A percentile compares a stretch with the other conserved stretches of the same genome.
These are phyloP conservation scores for Pristionchus entomophagus DNA, from an alignment of 2,888 invertebrate species.

Conservation along the genomic window DNA sequence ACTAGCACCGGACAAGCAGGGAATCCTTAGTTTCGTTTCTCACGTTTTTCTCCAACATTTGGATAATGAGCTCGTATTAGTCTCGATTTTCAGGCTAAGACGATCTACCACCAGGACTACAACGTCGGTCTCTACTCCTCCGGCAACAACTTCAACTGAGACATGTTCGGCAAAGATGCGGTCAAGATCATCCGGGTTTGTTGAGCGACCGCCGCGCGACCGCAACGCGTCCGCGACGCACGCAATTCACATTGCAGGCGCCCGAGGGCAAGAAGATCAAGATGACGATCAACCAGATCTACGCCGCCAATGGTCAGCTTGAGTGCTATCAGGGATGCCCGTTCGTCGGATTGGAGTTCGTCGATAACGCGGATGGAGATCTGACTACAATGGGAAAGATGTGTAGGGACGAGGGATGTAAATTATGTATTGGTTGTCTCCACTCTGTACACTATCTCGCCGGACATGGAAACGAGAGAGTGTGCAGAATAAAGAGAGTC, in stretches of 20 bases:
- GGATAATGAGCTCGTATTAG: neutral
- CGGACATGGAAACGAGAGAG: too few relatives aligned
- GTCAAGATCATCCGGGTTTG: neutral
- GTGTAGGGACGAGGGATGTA: too few relatives aligned
- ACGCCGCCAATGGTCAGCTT: neutral
- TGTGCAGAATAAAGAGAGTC: too few relatives aligned
- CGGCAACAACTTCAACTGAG: conserved; percentile 1
- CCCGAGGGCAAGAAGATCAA: neutral
- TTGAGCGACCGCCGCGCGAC: too few relatives aligned
- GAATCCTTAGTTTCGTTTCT: too few relatives aligned
- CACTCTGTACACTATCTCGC: too few relatives aligned
- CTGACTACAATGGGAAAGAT: conserved; percentile 26
- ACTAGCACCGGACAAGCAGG: too few relatives aligned
- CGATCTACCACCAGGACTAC: neutral
- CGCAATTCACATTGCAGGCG: neutral
- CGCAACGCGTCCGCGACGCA: too few relatives aligned
- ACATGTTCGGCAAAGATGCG: neutral
- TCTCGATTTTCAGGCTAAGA: neutral
- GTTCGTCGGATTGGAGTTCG: neutral
- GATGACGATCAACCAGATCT: neutral
- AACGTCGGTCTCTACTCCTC: neutral
- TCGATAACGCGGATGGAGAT: neutral
- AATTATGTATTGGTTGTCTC: too few relatives aligned
- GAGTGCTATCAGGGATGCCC: conserved; percentile 1
- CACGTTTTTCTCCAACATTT: neutral